phyloP scores from a whole-genome alignment of 1,140 invertebrate genomes.

The Zeugodacus cucurbitae region DNA sequence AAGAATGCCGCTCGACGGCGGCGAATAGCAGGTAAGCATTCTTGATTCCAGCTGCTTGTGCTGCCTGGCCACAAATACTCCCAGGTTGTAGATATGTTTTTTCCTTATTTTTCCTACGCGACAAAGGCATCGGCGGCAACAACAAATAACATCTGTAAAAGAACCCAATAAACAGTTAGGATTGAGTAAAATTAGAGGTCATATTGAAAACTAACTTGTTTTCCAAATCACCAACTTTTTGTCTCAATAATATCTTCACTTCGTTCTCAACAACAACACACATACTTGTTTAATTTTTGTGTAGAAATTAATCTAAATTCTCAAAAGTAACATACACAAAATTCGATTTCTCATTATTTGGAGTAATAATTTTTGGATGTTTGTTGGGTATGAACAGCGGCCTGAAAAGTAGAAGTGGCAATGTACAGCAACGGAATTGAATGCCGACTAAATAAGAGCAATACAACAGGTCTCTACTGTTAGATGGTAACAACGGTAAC shows the following conservation, averaged over 20 bases:
- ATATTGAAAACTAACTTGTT: too few relatives aligned
- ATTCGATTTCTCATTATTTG: too few relatives aligned
- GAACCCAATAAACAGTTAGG: too few relatives aligned
- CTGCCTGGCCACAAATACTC: background rate
- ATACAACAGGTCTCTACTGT: slow-evolving; percentile 33
- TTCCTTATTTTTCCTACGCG: background rate
- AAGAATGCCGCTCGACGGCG: slow-evolving; percentile 26
- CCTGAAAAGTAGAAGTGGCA: slow-evolving; percentile 8
- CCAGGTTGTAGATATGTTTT: background rate
- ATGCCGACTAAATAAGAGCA: slow-evolving; percentile 38
- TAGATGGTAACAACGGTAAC: background rate
- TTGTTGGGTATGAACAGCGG: background rate
- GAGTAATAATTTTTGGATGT: background rate
- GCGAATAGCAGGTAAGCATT: slow-evolving; percentile 3
- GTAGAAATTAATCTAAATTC: too few relatives aligned
- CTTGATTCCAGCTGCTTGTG: background rate
- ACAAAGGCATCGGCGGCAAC: background rate
- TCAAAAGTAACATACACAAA: too few relatives aligned
- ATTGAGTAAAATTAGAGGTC: too few relatives aligned
- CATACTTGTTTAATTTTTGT: too few relatives aligned
- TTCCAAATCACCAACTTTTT: too few relatives aligned
- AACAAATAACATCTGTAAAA: background rate
- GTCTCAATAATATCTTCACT: too few relatives aligned
- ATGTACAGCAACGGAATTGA: background rate
- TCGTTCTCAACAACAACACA: too few relatives aligned